Conservation (phyloP, 2,797 vertebrate genomes). For the Notamacropus eugenii region DNA sequence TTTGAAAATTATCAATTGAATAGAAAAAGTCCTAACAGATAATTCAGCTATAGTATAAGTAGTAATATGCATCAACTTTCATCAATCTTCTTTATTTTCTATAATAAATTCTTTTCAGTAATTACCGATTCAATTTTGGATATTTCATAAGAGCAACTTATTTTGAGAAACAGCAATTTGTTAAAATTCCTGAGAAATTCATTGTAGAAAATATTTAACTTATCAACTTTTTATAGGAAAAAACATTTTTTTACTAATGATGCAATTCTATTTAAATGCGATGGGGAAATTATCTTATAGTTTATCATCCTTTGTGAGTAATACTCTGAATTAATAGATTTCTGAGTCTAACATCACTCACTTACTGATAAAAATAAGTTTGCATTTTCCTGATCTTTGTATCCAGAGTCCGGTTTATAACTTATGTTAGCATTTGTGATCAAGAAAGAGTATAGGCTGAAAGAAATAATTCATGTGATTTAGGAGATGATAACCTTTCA, state of each 20-base stretch:
- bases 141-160: conserved; percentile 27
- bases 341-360: neutral
- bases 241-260: conserved; percentile 19
- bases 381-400: conserved; percentile 7
- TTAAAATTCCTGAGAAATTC: conserved; percentile 28
- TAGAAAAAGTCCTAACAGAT: neutral
- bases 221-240: conserved; percentile 32
- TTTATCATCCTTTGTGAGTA: neutral
- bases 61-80: conserved; percentile 20
- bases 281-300: neutral
- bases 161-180: conserved; percentile 22
- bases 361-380: neutral
- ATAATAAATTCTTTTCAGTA: conserved; percentile 40
- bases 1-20: neutral
- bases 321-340: neutral
- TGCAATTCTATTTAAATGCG: conserved; percentile 6
- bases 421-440: conserved; percentile 32
- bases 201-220: conserved; percentile 44
- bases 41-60: neutral
- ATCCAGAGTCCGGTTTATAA: conserved; percentile 24
- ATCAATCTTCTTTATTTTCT: neutral
- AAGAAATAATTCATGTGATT: conserved; percentile 8
- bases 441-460: conserved; percentile 8
- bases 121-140: conserved; percentile 2
- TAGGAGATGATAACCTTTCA: conserved; percentile 31